A percentile compares a stretch with the other conserved stretches of the same genome.
Conservation (phyloP, 2,113 vertebrate species). For the Lamprotornis superbus region DNA sequence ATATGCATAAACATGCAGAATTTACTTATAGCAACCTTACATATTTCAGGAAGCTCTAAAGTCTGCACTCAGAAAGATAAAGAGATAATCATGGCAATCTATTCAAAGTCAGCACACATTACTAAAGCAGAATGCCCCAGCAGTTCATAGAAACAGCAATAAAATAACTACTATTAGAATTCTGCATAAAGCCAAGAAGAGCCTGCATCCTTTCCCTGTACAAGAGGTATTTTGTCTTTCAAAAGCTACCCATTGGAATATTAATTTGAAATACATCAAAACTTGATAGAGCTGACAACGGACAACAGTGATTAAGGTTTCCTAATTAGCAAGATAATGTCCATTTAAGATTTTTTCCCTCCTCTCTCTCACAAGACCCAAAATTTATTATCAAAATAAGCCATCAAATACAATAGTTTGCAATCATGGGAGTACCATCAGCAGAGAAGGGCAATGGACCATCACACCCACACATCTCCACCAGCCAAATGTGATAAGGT, state of each 20-base stretch:
- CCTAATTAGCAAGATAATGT: not conserved
- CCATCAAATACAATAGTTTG: not conserved
- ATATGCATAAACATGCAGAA: not conserved
- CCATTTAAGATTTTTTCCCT: not conserved
- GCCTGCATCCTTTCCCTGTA: not conserved
- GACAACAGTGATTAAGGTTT: not conserved
- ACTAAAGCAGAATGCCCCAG: not conserved
- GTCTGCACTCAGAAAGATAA: not conserved
- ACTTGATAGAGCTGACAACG: not conserved
- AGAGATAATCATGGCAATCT: not conserved
- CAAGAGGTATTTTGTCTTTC: not conserved
- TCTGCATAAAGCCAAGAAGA: not conserved
- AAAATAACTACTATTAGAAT: not conserved
- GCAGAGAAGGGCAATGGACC: not conserved
- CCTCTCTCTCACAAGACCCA: not conserved
- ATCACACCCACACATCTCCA: not conserved
- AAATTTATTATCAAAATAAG: not conserved
- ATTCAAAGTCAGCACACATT: not conserved
- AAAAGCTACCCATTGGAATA: not conserved
- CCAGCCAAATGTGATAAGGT: not conserved
- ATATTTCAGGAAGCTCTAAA: not conserved
- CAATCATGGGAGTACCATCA: not conserved
- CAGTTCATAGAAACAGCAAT: not conserved
- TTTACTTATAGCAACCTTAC: not conserved
- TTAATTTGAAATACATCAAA: not conserved